Evolutionary conservation across 2,888 invertebrate species (phyloP).

Genomic region (Ornithoptera priamus): DNA sequence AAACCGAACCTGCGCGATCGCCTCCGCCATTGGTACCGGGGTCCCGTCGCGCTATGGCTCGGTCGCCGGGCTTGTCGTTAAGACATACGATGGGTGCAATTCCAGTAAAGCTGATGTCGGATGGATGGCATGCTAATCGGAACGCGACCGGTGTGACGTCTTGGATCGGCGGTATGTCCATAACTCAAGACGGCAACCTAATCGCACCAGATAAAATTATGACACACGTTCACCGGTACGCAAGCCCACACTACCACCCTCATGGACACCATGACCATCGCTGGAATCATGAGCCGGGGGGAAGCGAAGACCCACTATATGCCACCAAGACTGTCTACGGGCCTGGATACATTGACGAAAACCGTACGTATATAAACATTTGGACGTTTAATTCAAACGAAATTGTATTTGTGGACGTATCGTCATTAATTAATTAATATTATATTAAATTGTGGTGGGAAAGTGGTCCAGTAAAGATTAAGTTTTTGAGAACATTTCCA

Average conservation of each 20-base stretch:
- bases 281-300: slow-evolving; percentile 77
- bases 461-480: slow-evolving; percentile 17
- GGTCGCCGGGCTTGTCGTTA: slow-evolving; percentile 67
- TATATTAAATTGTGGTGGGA: slow-evolving; percentile 7
- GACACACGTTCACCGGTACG: slow-evolving; percentile 74
- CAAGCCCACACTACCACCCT: slow-evolving; percentile 77
- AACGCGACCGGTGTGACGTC: slow-evolving; percentile 68
- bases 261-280: slow-evolving; percentile 75
- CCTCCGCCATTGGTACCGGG: slow-evolving; percentile 58
- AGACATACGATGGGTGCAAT: slow-evolving; percentile 77
- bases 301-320: slow-evolving; percentile 72
- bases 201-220: slow-evolving; percentile 76
- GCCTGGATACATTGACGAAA: slow-evolving; percentile 76
- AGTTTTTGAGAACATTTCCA: slow-evolving; percentile 27
- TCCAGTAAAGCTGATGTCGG: slow-evolving; percentile 79
- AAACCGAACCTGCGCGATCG: slow-evolving; percentile 66
- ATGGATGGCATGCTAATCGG: slow-evolving; percentile 70
- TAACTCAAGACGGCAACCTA: slow-evolving; percentile 76
- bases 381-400: slow-evolving; percentile 43
- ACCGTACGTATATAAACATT: slow-evolving; percentile 71
- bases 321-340: slow-evolving; percentile 81
- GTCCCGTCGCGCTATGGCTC: slow-evolving; percentile 68
- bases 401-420: slow-evolving; percentile 25
- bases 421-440: slow-evolving; percentile 19
- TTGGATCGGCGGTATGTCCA: slow-evolving; percentile 79